A percentile compares a stretch with the other conserved stretches of the same genome.
phyloP scores from a whole-genome alignment of 2,888 invertebrate species.

The Mystacides longicornis region DNA sequence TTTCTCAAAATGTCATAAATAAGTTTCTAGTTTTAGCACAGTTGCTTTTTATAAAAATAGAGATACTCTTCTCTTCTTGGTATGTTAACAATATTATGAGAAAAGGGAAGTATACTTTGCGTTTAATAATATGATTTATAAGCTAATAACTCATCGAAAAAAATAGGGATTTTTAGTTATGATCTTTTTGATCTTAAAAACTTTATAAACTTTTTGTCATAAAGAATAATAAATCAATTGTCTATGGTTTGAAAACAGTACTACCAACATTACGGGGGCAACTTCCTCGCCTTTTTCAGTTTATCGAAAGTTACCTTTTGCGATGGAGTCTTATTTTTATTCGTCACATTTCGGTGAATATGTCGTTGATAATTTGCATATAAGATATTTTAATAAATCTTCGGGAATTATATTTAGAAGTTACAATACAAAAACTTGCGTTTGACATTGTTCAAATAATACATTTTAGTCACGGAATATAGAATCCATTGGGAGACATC shows the following conservation, averaged over 20 bases:
- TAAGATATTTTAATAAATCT: slow-evolving; percentile 44
- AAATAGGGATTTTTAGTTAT: no score
- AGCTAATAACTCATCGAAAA: no score
- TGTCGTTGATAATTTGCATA: slow-evolving; percentile 45
- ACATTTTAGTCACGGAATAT: slow-evolving; percentile 39
- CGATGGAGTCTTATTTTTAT: slow-evolving; percentile 51
- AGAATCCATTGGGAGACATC: slow-evolving; percentile 50
- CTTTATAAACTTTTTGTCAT: no score
- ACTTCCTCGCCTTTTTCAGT: slow-evolving; percentile 20
- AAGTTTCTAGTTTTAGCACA: no score
- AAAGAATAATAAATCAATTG: no score
- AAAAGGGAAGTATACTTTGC: no score
- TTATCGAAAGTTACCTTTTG: slow-evolving; percentile 33
- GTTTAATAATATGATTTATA: no score
- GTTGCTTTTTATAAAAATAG: no score
- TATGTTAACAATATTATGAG: no score
- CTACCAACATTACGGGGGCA: slow-evolving; percentile 9
- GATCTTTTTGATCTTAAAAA: no score
- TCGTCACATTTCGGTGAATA: slow-evolving; percentile 44
- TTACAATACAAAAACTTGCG: slow-evolving; percentile 45
- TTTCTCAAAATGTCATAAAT: no score
- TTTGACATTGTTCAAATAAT: slow-evolving; percentile 47
- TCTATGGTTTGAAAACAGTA: slow-evolving; percentile 1
- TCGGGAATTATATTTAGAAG: slow-evolving; percentile 37
- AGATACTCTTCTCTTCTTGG: no score